Evolutionary conservation across 2,113 vertebrate genomes (phyloP).

Genomic region (Rafetus swinhoei): DNA sequence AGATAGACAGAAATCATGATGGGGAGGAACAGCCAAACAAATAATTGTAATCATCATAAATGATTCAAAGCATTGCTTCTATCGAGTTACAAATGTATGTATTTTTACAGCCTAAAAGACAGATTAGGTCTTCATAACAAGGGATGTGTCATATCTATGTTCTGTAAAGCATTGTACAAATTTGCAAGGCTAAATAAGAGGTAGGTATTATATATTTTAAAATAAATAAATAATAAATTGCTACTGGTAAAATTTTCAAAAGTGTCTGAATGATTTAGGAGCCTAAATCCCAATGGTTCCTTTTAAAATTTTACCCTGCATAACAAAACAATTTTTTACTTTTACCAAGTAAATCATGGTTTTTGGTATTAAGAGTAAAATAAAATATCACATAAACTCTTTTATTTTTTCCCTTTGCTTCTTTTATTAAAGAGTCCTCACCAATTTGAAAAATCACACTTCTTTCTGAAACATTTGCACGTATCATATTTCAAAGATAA

Average conservation of each 20-base stretch:
- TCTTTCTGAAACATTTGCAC: background rate
- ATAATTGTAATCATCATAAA: background rate
- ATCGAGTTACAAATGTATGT: slow-evolving; percentile 27
- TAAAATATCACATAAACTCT: background rate
- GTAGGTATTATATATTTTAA: background rate
- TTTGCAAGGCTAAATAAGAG: background rate
- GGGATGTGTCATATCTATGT: slow-evolving; percentile 12
- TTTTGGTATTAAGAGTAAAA: background rate
- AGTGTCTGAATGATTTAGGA: background rate
- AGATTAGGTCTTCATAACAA: slow-evolving; percentile 29
- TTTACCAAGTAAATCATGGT: background rate
- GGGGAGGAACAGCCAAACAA: background rate
- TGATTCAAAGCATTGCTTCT: slow-evolving; percentile 35
- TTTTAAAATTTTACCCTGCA: background rate
- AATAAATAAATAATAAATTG: background rate
- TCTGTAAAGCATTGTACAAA: slow-evolving; percentile 26
- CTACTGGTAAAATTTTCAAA: background rate
- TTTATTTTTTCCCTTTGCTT: background rate
- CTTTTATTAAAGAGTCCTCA: background rate
- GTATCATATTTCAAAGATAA: background rate
- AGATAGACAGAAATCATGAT: background rate
- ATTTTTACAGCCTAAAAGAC: slow-evolving; percentile 31
- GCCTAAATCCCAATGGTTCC: background rate
- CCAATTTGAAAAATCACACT: background rate
- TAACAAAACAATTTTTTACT: background rate